phyloP scores from a whole-genome alignment of 2,113 vertebrate species.

The Galemys pyrenaicus region DNA sequence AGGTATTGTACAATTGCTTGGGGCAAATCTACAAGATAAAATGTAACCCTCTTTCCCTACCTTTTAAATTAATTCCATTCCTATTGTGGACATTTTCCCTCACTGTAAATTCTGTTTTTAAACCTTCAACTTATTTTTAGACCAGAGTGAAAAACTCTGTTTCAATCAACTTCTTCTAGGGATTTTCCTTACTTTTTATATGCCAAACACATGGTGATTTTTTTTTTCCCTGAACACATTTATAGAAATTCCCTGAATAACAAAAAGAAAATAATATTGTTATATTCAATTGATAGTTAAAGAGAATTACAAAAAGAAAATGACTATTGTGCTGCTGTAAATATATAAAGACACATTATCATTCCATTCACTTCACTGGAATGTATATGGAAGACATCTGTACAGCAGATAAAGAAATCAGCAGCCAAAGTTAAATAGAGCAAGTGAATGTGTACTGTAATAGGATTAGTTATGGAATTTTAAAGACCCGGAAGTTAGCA shows the following conservation, averaged over 20 bases:
- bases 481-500: constrained; percentile 62
- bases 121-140: constrained; percentile 55
- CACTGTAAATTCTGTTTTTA: constrained; percentile 52
- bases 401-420: constrained; percentile 63
- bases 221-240: constrained; percentile 76
- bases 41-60: not conserved
- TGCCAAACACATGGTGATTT: constrained; percentile 61
- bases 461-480: constrained; percentile 37
- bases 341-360: constrained; percentile 34
- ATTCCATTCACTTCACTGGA: constrained; percentile 60
- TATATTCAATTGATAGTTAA: constrained; percentile 65
- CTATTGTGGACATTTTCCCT: constrained; percentile 5
- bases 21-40: constrained; percentile 32
- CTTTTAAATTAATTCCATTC: constrained; percentile 46
- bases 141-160: constrained; percentile 42
- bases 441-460: constrained; percentile 55
- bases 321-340: constrained; percentile 52
- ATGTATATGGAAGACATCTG: constrained; percentile 77
- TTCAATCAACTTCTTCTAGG: constrained; percentile 43
- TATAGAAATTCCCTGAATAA: constrained; percentile 80
- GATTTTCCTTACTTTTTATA: constrained; percentile 65
- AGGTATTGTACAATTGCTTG: not conserved
- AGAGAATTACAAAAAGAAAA: constrained; percentile 63
- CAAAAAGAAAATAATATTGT: constrained; percentile 67
- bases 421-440: constrained; percentile 73